Conservation (phyloP, 2,888 invertebrate species). For the Diloba caeruleocephala region DNA sequence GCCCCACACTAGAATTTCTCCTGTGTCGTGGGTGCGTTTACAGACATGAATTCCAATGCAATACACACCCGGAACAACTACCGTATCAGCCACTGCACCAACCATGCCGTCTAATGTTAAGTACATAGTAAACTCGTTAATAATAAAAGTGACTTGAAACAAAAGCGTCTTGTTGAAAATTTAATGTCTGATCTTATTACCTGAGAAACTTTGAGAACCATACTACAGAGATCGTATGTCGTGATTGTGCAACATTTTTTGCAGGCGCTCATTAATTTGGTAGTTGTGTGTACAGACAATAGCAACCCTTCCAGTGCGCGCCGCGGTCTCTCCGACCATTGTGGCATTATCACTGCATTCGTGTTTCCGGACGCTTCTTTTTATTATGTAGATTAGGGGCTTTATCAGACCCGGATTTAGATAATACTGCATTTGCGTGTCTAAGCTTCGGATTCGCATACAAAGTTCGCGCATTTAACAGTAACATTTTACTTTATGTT, state of each 20-base stretch:
- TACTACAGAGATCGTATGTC: slow-evolving; percentile 78
- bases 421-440: slow-evolving; percentile 65
- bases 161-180: too few species aligned
- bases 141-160: too few species aligned
- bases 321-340: slow-evolving; percentile 74
- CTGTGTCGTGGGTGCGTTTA: too few species aligned
- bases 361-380: slow-evolving; percentile 82
- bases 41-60: too few species aligned
- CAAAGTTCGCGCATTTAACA: slow-evolving; percentile 49
- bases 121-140: too few species aligned
- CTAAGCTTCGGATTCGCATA: slow-evolving; percentile 59
- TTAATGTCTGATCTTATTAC: slow-evolving; percentile 23
- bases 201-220: slow-evolving; percentile 70
- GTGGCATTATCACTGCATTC: slow-evolving; percentile 81
- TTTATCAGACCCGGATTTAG: slow-evolving; percentile 79
- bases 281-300: slow-evolving; percentile 83
- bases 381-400: slow-evolving; percentile 87
- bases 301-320: slow-evolving; percentile 78
- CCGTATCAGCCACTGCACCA: too few species aligned
- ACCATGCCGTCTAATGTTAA: too few species aligned
- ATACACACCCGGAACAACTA: too few species aligned
- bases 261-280: slow-evolving; percentile 86
- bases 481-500: slow-evolving; percentile 36
- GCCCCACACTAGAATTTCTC: too few species aligned
- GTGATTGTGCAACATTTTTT: slow-evolving; percentile 87